A percentile compares a stretch with the other conserved stretches of the same genome.
phyloP scores from a whole-genome alignment of 2,888 invertebrate genomes.

The Cyclophora punctaria region DNA sequence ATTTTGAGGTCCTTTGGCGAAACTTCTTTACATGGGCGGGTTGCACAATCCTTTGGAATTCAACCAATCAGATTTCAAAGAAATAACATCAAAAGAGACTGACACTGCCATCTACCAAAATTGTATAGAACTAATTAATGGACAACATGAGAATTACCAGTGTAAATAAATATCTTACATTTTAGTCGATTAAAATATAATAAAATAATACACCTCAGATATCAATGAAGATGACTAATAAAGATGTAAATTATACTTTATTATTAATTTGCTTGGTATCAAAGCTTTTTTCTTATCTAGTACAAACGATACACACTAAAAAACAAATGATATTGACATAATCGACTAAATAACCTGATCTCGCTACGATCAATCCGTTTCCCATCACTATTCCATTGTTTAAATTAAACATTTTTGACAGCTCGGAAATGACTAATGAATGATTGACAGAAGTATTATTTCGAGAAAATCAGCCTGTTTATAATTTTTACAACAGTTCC shows the following conservation, averaged over 20 bases:
- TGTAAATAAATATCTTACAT: neutral
- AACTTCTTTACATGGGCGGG: neutral
- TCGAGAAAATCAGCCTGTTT: constrained; percentile 55
- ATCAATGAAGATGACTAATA: too few relatives aligned
- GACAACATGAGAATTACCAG: neutral
- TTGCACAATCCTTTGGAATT: neutral
- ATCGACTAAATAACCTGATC: neutral
- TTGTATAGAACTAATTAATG: too few relatives aligned
- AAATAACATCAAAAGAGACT: too few relatives aligned
- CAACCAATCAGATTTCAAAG: neutral
- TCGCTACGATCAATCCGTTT: neutral
- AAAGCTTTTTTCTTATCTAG: neutral
- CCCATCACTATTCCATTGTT: constrained; percentile 6
- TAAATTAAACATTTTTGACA: constrained; percentile 20
- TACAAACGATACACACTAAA: neutral
- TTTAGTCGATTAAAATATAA: neutral
- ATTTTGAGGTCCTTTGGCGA: neutral
- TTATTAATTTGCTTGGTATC: neutral
- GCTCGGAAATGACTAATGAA: constrained; percentile 19
- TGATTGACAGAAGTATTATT: constrained; percentile 26
- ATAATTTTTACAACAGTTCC: constrained; percentile 60
- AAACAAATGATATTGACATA: neutral
- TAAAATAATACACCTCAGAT: too few relatives aligned
- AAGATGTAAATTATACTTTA: too few relatives aligned
- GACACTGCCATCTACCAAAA: too few relatives aligned